Evolutionary conservation across 2,113 vertebrate genomes (phyloP).

Genomic region (Carollia perspicillata): DNA sequence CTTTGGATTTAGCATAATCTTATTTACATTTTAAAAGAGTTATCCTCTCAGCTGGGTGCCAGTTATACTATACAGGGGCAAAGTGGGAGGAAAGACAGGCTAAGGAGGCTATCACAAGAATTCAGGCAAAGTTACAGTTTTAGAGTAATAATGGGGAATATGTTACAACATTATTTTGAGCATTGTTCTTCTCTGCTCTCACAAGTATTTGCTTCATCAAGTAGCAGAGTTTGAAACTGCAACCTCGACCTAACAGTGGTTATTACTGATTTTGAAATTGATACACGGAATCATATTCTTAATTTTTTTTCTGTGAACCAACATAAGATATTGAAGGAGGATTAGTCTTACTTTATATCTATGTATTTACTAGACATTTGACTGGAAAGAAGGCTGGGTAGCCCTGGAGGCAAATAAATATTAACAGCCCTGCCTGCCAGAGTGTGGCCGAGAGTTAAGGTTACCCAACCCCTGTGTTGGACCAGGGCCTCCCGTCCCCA

Average conservation of each 20-base stretch:
- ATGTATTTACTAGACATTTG: neutral
- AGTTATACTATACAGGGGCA: neutral
- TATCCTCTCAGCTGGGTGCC: neutral
- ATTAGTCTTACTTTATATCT: slow-evolving; percentile 6
- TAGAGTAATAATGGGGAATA: neutral
- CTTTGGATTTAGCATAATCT: neutral
- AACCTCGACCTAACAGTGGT: slow-evolving; percentile 72
- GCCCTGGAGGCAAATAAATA: slow-evolving; percentile 23
- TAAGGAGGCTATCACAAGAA: neutral
- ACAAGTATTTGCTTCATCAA: slow-evolving; percentile 62
- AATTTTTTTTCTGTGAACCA: slow-evolving; percentile 66
- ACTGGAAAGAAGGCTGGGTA: neutral
- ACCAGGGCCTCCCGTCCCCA: slow-evolving; percentile 9
- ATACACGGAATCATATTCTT: slow-evolving; percentile 73
- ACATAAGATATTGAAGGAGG: slow-evolving; percentile 70
- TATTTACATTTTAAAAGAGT: neutral
- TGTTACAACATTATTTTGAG: neutral
- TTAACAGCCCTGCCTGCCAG: slow-evolving; percentile 46
- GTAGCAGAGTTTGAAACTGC: slow-evolving; percentile 57
- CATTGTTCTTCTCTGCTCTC: neutral
- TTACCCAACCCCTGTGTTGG: slow-evolving; percentile 28
- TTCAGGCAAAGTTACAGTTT: neutral
- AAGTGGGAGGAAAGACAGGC: neutral
- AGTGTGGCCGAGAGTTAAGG: slow-evolving; percentile 47
- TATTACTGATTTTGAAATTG: slow-evolving; percentile 76